These are phyloP conservation scores for Sphaerophoria rueppellii DNA, from an alignment of 2,888 invertebrate species.

Conservation along the genomic window DNA sequence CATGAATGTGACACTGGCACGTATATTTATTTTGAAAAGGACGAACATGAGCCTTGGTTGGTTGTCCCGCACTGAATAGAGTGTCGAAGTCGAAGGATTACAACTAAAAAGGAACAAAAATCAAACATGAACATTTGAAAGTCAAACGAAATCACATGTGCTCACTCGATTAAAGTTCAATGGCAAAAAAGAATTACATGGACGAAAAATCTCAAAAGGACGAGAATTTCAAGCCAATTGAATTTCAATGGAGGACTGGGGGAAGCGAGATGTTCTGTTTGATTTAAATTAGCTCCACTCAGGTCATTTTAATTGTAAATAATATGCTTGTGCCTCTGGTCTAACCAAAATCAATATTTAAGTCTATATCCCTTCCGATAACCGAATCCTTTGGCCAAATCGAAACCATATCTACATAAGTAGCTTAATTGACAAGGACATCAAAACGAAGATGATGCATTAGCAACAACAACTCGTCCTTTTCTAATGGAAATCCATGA, in stretches of 20 bases:
- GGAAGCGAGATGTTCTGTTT: constrained; percentile 35
- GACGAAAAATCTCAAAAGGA: constrained; percentile 42
- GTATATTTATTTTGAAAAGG: constrained; percentile 2
- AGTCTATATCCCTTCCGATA: not conserved
- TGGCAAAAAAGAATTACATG: constrained; percentile 51
- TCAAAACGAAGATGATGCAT: constrained; percentile 24
- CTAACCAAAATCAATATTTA: not conserved
- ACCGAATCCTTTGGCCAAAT: not conserved
- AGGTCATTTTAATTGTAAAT: not conserved
- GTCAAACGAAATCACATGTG: constrained; percentile 54
- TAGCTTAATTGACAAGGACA: constrained; percentile 14
- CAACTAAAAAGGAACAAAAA: not conserved
- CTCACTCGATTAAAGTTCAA: constrained; percentile 46
- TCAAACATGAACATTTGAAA: constrained; percentile 40
- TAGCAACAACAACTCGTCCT: not conserved
- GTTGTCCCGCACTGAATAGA: too few species aligned
- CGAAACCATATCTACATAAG: not conserved
- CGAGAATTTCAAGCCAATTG: constrained; percentile 37
- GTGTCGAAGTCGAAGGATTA: constrained; percentile 20
- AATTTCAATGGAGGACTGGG: not conserved
- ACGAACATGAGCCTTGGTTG: not conserved
- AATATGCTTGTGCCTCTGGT: constrained; percentile 45
- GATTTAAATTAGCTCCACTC: constrained; percentile 12
- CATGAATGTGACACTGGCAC: constrained; percentile 29
- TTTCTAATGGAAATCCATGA: constrained; percentile 10